Conservation (phyloP, 2,113 vertebrate species). For the Lasiurus borealis region DNA sequence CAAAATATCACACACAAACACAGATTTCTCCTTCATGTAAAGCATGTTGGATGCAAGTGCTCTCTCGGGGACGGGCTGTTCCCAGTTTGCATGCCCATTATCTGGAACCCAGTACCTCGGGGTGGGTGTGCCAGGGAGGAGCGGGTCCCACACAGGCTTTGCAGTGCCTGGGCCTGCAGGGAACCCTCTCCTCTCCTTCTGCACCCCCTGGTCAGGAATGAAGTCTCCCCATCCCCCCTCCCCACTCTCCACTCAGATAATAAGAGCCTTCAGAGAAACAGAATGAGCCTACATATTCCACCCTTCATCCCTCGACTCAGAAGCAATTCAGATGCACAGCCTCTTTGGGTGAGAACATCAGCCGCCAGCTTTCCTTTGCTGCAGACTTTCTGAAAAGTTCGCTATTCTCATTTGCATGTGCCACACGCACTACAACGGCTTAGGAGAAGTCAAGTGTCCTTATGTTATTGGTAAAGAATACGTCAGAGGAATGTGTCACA, state of each 20-base stretch:
- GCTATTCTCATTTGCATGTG: not conserved
- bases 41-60: not conserved
- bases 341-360: too few relatives aligned
- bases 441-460: slow-evolving; percentile 12
- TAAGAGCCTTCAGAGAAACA: too few relatives aligned
- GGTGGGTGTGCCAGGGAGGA: not conserved
- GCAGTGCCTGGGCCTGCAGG: not conserved
- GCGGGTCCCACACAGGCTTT: fast-evolving
- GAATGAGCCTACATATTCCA: not conserved
- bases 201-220: not conserved
- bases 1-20: not conserved
- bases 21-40: slow-evolving; percentile 34
- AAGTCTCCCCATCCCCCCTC: too few relatives aligned
- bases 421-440: not conserved
- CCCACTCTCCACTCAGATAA: too few relatives aligned
- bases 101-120: not conserved
- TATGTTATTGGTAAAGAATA: slow-evolving; percentile 42
- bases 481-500: not conserved
- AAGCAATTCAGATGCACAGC: too few relatives aligned
- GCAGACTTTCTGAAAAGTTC: not conserved
- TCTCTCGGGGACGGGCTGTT: not conserved
- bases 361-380: not conserved
- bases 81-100: not conserved
- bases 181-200: not conserved
- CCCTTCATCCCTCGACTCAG: not conserved